Evolutionary conservation across 1,140 invertebrate species (phyloP).

Genomic region (Melitaea cinxia): DNA sequence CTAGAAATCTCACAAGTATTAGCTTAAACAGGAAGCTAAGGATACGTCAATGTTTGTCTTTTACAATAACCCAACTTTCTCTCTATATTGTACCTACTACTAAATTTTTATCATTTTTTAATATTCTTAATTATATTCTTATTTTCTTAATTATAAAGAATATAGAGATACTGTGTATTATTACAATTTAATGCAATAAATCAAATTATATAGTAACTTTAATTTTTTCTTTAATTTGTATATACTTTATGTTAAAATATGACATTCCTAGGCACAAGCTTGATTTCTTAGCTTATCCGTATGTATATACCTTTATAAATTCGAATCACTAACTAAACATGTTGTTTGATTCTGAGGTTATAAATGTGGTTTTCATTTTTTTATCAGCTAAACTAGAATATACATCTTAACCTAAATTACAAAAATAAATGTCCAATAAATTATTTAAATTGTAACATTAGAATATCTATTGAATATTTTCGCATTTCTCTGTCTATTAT

Average conservation of each 20-base stretch:
- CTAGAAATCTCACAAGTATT: too few species aligned
- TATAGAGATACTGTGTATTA: too few species aligned
- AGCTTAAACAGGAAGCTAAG: too few species aligned
- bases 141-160: too few species aligned
- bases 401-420: slow-evolving; percentile 21
- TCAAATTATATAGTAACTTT: neutral
- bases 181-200: neutral
- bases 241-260: neutral
- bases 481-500: neutral
- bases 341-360: slow-evolving; percentile 7
- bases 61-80: too few species aligned
- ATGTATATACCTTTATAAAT: slow-evolving; percentile 15
- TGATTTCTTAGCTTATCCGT: slow-evolving; percentile 13
- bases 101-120: too few species aligned
- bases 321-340: slow-evolving; percentile 5
- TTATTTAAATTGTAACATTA: slow-evolving; percentile 27
- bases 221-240: too few species aligned
- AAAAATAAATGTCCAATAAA: slow-evolving; percentile 32
- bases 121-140: too few species aligned
- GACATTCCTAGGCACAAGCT: neutral
- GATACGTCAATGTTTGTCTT: too few species aligned
- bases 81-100: too few species aligned
- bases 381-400: slow-evolving; percentile 17
- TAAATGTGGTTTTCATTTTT: slow-evolving; percentile 13
- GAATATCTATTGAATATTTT: slow-evolving; percentile 17